Percentiles rank a stretch among this genome's conserved stretches.
Evolutionary conservation across 2,888 invertebrate species (phyloP).

Genomic region (Stenolophus ochropezus): DNA sequence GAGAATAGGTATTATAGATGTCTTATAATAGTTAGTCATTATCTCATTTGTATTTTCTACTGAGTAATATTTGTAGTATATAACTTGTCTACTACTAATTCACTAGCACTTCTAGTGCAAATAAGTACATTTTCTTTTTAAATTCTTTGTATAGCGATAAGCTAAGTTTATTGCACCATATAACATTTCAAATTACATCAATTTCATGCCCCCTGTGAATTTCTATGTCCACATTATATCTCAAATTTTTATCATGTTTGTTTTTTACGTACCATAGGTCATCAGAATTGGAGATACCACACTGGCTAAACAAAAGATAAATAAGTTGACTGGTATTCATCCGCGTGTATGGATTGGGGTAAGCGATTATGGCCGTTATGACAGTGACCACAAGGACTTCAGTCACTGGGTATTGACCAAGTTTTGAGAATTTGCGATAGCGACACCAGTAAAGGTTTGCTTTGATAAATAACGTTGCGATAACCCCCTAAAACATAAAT

Average conservation of each 20-base stretch:
- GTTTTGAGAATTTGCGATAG: constrained; percentile 92
- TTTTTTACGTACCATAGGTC: constrained; percentile 85
- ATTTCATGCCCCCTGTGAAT: not conserved
- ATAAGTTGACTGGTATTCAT: constrained; percentile 98
- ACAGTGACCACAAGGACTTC: constrained; percentile 96
- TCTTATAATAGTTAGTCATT: no score
- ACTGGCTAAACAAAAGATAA: constrained; percentile 94
- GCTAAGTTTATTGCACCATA: no score
- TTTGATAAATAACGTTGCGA: constrained; percentile 97
- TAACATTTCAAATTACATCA: no score
- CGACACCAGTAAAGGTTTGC: constrained; percentile 97
- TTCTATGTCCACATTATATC: no score
- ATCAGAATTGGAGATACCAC: constrained; percentile 92
- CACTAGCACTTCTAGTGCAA: no score
- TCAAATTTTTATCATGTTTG: not conserved
- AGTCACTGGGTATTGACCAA: constrained; percentile 97
- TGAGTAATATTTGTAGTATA: no score
- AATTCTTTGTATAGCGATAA: no score
- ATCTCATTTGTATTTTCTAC: no score
- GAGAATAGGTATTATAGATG: no score
- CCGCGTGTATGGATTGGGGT: constrained; percentile 97
- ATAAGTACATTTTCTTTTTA: no score
- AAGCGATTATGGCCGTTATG: constrained; percentile 93
- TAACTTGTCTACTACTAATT: no score
- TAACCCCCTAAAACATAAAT: constrained; percentile 85